phyloP scores from a whole-genome alignment of 1,140 invertebrate genomes.

The Cyclargus thomasi region DNA sequence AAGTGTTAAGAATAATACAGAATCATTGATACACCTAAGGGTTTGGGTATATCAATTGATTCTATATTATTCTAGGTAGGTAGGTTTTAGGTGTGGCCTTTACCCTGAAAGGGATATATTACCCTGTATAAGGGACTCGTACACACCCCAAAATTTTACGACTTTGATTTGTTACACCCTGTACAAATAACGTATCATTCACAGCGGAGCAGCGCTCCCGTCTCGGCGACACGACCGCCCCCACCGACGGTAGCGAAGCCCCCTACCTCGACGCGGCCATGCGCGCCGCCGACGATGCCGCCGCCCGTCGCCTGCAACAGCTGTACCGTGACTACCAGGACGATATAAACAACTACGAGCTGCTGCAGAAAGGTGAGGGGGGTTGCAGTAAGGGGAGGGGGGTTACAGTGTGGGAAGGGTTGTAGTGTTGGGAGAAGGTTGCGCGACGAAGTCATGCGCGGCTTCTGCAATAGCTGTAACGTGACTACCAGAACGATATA shows the following conservation, averaged over 20 bases:
- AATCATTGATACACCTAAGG: too few relatives aligned
- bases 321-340: constrained; percentile 88
- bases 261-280: constrained; percentile 87
- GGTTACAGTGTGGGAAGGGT: too few relatives aligned
- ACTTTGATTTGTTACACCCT: too few relatives aligned
- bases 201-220: constrained; percentile 61
- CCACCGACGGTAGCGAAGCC: constrained; percentile 32
- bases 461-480: constrained; percentile 85
- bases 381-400: constrained; percentile 41
- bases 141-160: too few relatives aligned
- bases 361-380: constrained; percentile 69
- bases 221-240: constrained; percentile 43
- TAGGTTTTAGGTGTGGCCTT: too few relatives aligned
- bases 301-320: constrained; percentile 84
- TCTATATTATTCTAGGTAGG: too few relatives aligned
- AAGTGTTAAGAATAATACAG: too few relatives aligned
- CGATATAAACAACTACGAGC: constrained; percentile 83
- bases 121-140: too few relatives aligned
- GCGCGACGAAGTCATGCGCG: constrained; percentile 74
- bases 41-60: too few relatives aligned
- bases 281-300: constrained; percentile 82
- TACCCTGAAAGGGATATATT: too few relatives aligned
- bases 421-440: too few relatives aligned
- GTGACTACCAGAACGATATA: constrained; percentile 88
- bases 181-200: too few relatives aligned